These are phyloP conservation scores for Amniataba percoides DNA, from an alignment of 2,797 vertebrate genomes.

Conservation along the genomic window DNA sequence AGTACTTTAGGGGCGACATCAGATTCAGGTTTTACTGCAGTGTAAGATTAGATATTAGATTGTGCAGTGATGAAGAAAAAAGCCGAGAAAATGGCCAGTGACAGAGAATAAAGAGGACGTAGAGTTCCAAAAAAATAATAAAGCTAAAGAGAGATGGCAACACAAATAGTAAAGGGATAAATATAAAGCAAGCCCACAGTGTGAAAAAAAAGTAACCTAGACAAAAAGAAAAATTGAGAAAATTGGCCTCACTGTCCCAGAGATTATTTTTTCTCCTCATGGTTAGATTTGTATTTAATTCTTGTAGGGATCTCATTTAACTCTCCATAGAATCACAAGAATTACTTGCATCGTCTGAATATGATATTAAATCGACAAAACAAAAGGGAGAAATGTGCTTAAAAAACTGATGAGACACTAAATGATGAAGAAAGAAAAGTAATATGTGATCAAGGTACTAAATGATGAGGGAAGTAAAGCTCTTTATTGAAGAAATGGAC, in stretches of 20 bases:
- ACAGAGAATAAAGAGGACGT: neutral
- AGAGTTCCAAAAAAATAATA: neutral
- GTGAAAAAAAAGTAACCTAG: too few species aligned
- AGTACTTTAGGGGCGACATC: too few species aligned
- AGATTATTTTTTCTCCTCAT: neutral
- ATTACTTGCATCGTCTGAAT: too few species aligned
- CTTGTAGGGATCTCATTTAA: neutral
- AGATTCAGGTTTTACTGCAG: constrained; percentile 4
- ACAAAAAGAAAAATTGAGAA: too few species aligned
- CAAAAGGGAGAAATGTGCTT: neutral
- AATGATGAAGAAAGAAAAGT: too few species aligned
- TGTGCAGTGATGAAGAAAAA: constrained; percentile 5
- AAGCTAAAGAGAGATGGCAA: neutral
- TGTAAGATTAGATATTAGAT: constrained; percentile 21
- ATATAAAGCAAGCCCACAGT: too few species aligned
- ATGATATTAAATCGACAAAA: neutral
- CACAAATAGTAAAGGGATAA: too few species aligned
- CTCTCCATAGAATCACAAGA: neutral
- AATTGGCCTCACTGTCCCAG: neutral
- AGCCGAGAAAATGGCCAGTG: neutral
- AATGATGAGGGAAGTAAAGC: too few species aligned
- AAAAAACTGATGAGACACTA: too few species aligned
- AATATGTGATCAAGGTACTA: too few species aligned
- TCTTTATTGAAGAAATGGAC: too few species aligned
- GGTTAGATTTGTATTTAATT: neutral